phyloP scores from a whole-genome alignment of 2,113 vertebrate genomes.

The Daboia siamensis region DNA sequence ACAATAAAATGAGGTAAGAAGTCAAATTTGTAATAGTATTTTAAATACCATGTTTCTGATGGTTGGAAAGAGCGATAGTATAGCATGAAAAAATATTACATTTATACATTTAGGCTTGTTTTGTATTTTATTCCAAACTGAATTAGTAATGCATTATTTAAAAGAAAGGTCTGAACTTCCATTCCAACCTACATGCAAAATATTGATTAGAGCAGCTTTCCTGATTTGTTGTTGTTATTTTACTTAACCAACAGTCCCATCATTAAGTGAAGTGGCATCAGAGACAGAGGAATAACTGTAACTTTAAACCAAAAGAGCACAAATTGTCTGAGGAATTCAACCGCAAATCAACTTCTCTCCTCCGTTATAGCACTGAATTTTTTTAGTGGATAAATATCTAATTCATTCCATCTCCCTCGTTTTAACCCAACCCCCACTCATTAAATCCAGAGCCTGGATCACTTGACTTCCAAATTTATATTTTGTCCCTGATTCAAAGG shows the following conservation, averaged over 20 bases:
- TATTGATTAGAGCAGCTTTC: not conserved
- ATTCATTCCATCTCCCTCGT: not conserved
- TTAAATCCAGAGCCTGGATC: not conserved
- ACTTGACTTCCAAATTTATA: not conserved
- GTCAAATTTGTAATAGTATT: not conserved
- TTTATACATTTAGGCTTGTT: not conserved
- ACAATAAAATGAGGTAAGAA: not conserved
- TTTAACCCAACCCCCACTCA: not conserved
- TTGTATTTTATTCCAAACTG: not conserved
- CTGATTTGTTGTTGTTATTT: not conserved
- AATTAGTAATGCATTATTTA: not conserved
- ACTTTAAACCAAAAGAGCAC: not conserved
- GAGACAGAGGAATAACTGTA: not conserved
- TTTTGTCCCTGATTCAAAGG: not conserved
- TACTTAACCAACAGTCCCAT: not conserved
- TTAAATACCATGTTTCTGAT: not conserved
- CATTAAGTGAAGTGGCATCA: not conserved
- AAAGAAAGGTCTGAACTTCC: not conserved
- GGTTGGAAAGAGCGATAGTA: not conserved
- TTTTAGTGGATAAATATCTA: not conserved
- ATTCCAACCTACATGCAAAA: not conserved
- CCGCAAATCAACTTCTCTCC: not conserved
- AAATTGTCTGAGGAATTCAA: not conserved
- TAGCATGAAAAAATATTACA: not conserved
- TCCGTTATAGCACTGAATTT: not conserved